A percentile compares a stretch with the other conserved stretches of the same genome.
Conservation (phyloP, 2,113 vertebrate genomes). For the Glaucomys volans region DNA sequence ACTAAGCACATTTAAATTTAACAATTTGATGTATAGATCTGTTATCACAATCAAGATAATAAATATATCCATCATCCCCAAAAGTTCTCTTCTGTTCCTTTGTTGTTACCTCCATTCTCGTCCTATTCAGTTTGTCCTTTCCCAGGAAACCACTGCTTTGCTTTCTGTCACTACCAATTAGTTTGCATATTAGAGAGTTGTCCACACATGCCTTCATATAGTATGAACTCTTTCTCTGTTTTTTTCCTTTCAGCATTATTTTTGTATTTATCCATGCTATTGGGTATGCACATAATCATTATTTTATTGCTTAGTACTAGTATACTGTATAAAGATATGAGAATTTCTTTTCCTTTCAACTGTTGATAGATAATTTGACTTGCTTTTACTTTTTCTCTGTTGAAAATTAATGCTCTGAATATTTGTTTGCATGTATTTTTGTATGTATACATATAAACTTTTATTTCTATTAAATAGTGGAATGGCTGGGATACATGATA, state of each 20-base stretch:
- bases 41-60: background rate
- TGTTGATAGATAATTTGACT: background rate
- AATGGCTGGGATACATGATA: background rate
- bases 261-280: background rate
- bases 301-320: slow-evolving; percentile 19
- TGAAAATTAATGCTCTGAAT: slow-evolving; percentile 3
- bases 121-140: background rate
- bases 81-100: background rate
- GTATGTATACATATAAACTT: no score
- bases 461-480: no score
- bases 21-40: background rate
- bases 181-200: slow-evolving; percentile 8
- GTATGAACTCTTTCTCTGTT: background rate
- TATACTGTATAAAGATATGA: background rate
- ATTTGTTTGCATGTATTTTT: background rate
- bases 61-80: background rate
- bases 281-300: background rate
- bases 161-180: background rate
- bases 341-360: slow-evolving; percentile 27
- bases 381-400: background rate
- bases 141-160: background rate
- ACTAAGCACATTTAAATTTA: slow-evolving; percentile 11
- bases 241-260: slow-evolving; percentile 18
- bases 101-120: background rate
- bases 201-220: background rate